Evolutionary conservation across 1,140 invertebrate genomes (phyloP).

Genomic region (Musca vetustissima): DNA sequence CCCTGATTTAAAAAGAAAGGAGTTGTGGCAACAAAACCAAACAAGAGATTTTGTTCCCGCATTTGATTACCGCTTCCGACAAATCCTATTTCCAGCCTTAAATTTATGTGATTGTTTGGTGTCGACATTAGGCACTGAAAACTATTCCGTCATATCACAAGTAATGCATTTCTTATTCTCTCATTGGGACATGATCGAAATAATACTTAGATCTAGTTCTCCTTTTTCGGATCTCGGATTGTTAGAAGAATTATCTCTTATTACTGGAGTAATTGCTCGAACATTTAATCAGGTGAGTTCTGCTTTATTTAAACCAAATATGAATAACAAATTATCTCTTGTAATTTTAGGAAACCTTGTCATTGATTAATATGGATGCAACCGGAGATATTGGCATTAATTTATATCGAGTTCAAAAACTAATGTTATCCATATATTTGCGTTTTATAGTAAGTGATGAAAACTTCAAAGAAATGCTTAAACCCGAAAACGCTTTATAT

Average conservation of each 20-base stretch:
- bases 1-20: constrained; percentile 63
- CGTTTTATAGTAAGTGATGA: constrained; percentile 62
- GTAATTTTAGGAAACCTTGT: constrained; percentile 53
- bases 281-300: constrained; percentile 62
- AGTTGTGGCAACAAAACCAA: constrained; percentile 34
- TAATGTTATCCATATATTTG: constrained; percentile 71
- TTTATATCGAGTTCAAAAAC: constrained; percentile 65
- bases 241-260: constrained; percentile 70
- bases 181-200: constrained; percentile 78
- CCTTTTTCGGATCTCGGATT: constrained; percentile 64
- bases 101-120: constrained; percentile 79
- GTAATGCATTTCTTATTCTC: constrained; percentile 77
- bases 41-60: constrained; percentile 62
- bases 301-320: neutral
- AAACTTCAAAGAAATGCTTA: constrained; percentile 38
- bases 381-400: constrained; percentile 60
- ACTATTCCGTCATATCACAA: constrained; percentile 77
- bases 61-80: constrained; percentile 70
- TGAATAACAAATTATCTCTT: constrained; percentile 6
- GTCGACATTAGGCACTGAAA: constrained; percentile 78
- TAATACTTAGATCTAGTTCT: constrained; percentile 69
- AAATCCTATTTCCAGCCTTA: constrained; percentile 78
- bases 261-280: constrained; percentile 78
- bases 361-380: constrained; percentile 45
- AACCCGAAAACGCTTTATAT: constrained; percentile 29